These are phyloP conservation scores for Scaptomyza polygonia DNA, from an alignment of 2,888 invertebrate genomes.

Conservation along the genomic window DNA sequence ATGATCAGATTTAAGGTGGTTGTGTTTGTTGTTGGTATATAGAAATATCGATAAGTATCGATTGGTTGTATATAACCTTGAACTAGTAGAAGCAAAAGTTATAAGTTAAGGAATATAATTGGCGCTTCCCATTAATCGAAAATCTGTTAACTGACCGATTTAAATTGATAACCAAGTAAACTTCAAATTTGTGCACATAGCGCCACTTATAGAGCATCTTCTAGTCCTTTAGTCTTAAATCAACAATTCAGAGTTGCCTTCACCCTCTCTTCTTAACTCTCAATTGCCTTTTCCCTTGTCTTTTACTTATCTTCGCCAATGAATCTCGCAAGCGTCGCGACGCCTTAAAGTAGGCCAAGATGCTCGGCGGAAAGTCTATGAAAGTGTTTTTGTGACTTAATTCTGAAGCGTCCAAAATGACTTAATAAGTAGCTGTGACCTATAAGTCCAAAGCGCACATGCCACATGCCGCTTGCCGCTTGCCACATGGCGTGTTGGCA, in stretches of 20 bases:
- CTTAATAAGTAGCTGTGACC: conserved; percentile 74
- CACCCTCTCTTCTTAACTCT: not conserved
- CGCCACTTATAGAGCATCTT: not conserved
- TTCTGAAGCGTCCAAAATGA: conserved; percentile 58
- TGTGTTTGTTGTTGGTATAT: fast-evolving
- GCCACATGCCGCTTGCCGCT: conserved; percentile 18
- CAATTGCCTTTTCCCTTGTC: not conserved
- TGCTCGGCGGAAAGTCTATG: conserved; percentile 9
- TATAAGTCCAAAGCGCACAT: conserved; percentile 43
- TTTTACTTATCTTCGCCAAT: conserved; percentile 60
- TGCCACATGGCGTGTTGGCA: conserved; percentile 11
- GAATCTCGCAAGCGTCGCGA: conserved; percentile 61
- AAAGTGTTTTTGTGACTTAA: conserved; percentile 54
- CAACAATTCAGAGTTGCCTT: not conserved
- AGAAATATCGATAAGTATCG: not conserved
- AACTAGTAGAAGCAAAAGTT: too few relatives aligned
- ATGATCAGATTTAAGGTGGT: too few relatives aligned
- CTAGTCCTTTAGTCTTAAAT: not conserved
- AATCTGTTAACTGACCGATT: not conserved
- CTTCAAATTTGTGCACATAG: not conserved
- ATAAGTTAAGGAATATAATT: not conserved
- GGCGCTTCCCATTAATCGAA: not conserved
- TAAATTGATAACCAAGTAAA: not conserved
- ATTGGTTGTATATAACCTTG: too few relatives aligned
- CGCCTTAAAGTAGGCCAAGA: conserved; percentile 60